Evolutionary conservation across 2,797 vertebrate species (phyloP).

Genomic region (Arrhamphus sclerolepis): DNA sequence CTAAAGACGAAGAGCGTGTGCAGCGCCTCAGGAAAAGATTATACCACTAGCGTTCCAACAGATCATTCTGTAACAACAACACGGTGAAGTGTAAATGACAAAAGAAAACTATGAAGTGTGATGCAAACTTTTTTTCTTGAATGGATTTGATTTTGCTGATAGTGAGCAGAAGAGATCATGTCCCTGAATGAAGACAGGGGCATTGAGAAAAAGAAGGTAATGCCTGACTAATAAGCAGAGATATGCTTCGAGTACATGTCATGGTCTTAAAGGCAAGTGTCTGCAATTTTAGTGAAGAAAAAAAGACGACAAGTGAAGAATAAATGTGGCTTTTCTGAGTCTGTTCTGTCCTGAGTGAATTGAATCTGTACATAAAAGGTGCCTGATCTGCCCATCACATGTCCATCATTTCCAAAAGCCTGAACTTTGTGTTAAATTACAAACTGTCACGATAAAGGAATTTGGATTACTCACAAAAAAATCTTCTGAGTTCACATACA

Average conservation of each 20-base stretch:
- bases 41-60: constrained; percentile 32
- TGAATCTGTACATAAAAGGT: neutral
- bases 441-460: no score
- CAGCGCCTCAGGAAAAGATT: constrained; percentile 48
- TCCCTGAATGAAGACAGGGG: constrained; percentile 4
- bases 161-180: neutral
- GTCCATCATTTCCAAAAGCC: no score
- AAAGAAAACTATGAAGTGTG: constrained; percentile 13
- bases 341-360: neutral
- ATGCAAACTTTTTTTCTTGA: constrained; percentile 19
- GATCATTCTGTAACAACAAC: constrained; percentile 36
- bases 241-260: constrained; percentile 10
- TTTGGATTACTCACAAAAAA: no score
- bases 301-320: neutral
- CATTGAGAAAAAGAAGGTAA: neutral
- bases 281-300: constrained; percentile 7
- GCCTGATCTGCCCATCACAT: neutral
- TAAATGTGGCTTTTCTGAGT: neutral
- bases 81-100: neutral
- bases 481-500: no score
- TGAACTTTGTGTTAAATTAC: no score
- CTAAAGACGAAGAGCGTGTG: constrained; percentile 20
- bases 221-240: constrained; percentile 11
- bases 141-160: constrained; percentile 3
- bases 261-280: constrained; percentile 9